Conservation (phyloP, 2,113 vertebrate genomes). For the Pionites leucogaster region DNA sequence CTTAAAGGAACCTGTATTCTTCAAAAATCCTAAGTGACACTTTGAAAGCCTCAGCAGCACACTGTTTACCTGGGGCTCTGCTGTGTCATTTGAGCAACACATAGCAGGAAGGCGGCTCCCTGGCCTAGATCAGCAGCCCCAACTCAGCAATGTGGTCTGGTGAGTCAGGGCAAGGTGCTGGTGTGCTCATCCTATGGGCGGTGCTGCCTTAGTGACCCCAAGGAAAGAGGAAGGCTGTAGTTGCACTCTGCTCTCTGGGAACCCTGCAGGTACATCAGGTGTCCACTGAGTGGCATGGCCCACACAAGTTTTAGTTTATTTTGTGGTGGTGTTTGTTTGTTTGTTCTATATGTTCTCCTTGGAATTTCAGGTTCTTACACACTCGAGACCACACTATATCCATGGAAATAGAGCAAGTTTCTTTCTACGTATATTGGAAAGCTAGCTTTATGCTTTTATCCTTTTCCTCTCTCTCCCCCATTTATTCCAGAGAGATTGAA, state of each 20-base stretch:
- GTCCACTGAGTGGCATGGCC: background rate
- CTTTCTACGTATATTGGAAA: background rate
- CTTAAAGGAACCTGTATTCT: background rate
- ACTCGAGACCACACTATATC: background rate
- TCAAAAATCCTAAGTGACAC: background rate
- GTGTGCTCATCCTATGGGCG: background rate
- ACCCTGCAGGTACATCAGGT: background rate
- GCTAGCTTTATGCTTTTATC: background rate
- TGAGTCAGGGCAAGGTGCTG: background rate
- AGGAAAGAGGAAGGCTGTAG: background rate
- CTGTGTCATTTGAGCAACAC: background rate
- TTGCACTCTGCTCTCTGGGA: background rate
- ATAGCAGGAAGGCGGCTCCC: background rate
- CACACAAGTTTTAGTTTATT: background rate
- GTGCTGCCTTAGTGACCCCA: background rate
- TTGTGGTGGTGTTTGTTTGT: background rate
- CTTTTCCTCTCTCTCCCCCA: background rate
- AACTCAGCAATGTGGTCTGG: fast-evolving
- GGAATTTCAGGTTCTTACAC: background rate
- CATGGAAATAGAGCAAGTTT: background rate
- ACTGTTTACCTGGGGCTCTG: background rate
- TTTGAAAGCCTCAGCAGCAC: background rate
- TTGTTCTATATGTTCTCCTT: background rate
- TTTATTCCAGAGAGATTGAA: background rate
- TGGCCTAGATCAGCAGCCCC: background rate